Percentiles rank a stretch among this genome's conserved stretches.
Evolutionary conservation across 2,888 invertebrate genomes (phyloP).

Genomic region (Hydroisotoma schaefferi): DNA sequence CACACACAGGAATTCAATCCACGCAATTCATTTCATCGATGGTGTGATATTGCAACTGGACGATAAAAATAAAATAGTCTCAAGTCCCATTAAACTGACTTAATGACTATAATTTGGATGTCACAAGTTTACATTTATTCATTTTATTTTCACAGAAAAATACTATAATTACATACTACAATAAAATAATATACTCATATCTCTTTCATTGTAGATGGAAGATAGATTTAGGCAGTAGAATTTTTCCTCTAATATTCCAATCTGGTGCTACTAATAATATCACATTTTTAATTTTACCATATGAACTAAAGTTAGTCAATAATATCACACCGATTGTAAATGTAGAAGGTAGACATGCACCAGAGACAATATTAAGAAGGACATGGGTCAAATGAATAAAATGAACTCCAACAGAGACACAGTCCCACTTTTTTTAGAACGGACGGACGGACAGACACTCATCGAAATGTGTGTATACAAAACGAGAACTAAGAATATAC

Average conservation of each 20-base stretch:
- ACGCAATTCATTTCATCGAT: not conserved
- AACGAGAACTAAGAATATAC: conserved; percentile 19
- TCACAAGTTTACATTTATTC: conserved; percentile 4
- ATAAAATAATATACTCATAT: not conserved
- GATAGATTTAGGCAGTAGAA: no score
- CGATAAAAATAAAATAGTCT: not conserved
- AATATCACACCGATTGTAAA: no score
- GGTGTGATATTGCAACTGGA: conserved; percentile 2
- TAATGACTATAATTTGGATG: conserved; percentile 5
- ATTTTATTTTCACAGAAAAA: not conserved
- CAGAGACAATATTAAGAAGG: no score
- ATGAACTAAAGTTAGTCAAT: no score
- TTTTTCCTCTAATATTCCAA: no score
- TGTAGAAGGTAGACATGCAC: no score
- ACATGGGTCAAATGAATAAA: not conserved
- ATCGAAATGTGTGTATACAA: no score
- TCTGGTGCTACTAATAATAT: no score
- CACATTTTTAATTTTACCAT: no score
- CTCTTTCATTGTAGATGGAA: no score
- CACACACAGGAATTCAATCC: not conserved
- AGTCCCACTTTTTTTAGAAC: conserved; percentile 10
- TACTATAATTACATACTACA: not conserved
- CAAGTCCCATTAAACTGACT: not conserved
- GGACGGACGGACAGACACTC: not conserved
- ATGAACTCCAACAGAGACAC: conserved; percentile 7